Evolutionary conservation across 2,797 vertebrate genomes (phyloP), one percentile per base, ranked within the genome.

Genomic region (Alfaro cultratus): DNA sequence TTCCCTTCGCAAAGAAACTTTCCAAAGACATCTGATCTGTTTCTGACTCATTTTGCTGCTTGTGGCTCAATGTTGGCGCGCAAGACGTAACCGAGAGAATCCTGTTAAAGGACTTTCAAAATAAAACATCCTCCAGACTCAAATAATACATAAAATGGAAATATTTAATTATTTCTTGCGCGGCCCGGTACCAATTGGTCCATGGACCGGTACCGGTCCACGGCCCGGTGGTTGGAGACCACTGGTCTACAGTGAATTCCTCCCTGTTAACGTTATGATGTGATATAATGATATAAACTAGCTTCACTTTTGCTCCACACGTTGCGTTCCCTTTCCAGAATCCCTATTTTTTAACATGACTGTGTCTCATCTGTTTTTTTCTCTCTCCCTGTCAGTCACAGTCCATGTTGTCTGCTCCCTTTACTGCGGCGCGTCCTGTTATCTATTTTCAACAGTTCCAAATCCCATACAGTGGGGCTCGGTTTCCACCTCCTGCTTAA

Each of bases 341-440:
- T 13, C 45, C 16, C 34, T 73, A 29, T 83, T 53, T 87, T 77
- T 29, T 26, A 81, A 87, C 57, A 34, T 68, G 57, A 74, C 64
- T 11, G 9, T 36, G 45, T 77, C 72, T 39, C 43, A 74, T 77
- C 57, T 11, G 80, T 90, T 86, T 79, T 11, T 79, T 80, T 23
- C 49, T 23, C 7, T 49, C 74, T 45, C 68, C 80, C 80, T 49
- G 47, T 80, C 76, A 81, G 31, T 85, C 82, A 81, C 80, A 67
- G 46, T 82, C 51, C 21, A 23, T 45, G 55, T 75, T 80, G 78
- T 77, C 62, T 26, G 68, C 12, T 34, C 45, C 34, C 73, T 71
- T 57, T 39, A 83, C 73, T 77, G 70, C 72, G 26, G 9, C 31
- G 1, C 72, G 80, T 74, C 47, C 73, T 76, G 4, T 1, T 83